A percentile compares a stretch with the other conserved stretches of the same genome.
Conservation (phyloP, 2,113 vertebrate species). For the Perccottus glenii region DNA sequence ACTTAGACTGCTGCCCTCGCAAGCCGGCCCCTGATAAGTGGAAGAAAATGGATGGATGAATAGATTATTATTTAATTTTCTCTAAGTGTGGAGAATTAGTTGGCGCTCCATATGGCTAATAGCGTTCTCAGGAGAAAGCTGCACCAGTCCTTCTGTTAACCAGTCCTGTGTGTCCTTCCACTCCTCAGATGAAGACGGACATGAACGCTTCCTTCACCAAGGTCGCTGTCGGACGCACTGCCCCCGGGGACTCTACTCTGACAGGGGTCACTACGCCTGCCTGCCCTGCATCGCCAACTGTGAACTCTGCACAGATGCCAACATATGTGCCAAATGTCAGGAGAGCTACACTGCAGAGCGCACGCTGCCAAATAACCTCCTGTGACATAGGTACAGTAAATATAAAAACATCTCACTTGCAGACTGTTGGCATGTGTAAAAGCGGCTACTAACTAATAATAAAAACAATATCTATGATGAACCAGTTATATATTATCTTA, state of each 20-base stretch:
- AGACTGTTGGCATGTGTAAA: not conserved
- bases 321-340: constrained; percentile 81
- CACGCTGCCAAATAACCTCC: constrained; percentile 71
- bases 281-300: constrained; percentile 81
- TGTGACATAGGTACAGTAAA: constrained; percentile 69
- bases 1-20: no score
- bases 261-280: constrained; percentile 77
- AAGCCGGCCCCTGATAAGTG: no score
- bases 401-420: constrained; percentile 5
- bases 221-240: constrained; percentile 81
- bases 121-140: constrained; percentile 23
- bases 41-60: no score
- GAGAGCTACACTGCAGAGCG: constrained; percentile 79
- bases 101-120: constrained; percentile 16
- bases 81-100: not conserved
- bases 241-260: constrained; percentile 77
- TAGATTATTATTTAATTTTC: no score
- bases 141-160: constrained; percentile 28
- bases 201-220: constrained; percentile 80
- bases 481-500: no score
- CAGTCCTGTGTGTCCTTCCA: constrained; percentile 31
- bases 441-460: no score
- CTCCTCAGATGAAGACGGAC: constrained; percentile 78
- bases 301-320: constrained; percentile 81
- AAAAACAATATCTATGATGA: no score